Evolutionary conservation across 2,888 invertebrate species (phyloP).

Genomic region (Watsonalla cultraria): DNA sequence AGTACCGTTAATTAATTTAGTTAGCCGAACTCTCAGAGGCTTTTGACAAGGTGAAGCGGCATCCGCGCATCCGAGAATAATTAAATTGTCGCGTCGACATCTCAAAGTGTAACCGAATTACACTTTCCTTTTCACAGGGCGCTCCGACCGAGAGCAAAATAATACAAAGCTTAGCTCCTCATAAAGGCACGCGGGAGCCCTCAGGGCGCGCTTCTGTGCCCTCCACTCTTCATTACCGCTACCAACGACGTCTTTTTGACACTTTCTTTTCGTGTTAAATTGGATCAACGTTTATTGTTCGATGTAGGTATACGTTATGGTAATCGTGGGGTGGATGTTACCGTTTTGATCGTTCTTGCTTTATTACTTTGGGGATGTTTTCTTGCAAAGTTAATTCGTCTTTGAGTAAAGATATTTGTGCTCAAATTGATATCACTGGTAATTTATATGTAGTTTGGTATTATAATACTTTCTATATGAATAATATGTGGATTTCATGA

Average conservation of each 20-base stretch:
- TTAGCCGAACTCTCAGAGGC: constrained; percentile 49
- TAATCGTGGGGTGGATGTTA: constrained; percentile 44
- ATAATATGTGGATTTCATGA: too few species aligned
- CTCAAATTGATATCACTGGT: too few species aligned
- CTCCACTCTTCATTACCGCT: constrained; percentile 42
- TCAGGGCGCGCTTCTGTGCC: constrained; percentile 55
- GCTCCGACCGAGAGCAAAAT: constrained; percentile 65
- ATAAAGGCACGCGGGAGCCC: constrained; percentile 64
- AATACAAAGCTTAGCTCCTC: constrained; percentile 71
- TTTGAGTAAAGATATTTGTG: neutral
- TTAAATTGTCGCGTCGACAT: constrained; percentile 75
- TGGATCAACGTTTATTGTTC: constrained; percentile 65
- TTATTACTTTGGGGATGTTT: constrained; percentile 16
- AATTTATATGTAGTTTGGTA: too few species aligned
- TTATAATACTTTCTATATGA: too few species aligned
- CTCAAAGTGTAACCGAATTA: constrained; percentile 78
- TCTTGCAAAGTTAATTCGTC: neutral
- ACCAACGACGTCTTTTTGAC: constrained; percentile 61
- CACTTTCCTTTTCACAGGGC: constrained; percentile 69
- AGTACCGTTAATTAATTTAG: constrained; percentile 42
- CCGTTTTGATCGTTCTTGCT: constrained; percentile 48
- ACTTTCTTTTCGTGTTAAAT: constrained; percentile 62
- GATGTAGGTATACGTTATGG: constrained; percentile 44
- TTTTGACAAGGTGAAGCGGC: constrained; percentile 69
- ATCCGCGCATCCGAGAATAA: constrained; percentile 60